Conservation (phyloP, 2,888 invertebrate genomes). For the Bellardia pandia region DNA sequence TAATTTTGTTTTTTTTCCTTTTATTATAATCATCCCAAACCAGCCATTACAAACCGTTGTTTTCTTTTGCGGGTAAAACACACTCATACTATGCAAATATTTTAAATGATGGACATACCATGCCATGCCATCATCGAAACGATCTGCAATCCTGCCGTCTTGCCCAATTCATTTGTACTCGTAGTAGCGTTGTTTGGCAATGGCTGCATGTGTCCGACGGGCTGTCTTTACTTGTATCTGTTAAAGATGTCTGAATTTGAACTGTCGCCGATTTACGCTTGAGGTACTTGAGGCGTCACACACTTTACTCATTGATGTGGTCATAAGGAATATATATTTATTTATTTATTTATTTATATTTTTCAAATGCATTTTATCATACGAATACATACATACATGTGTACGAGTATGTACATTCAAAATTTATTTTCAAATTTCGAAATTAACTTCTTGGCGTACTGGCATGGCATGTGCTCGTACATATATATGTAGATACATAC, state of each 20-base stretch:
- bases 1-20: neutral
- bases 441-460: constrained; percentile 64
- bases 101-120: constrained; percentile 53
- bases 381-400: too few species aligned
- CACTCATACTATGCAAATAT: constrained; percentile 6
- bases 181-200: constrained; percentile 5
- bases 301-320: constrained; percentile 70
- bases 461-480: neutral
- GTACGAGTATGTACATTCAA: too few species aligned
- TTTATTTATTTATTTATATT: neutral
- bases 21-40: constrained; percentile 26
- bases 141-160: constrained; percentile 7
- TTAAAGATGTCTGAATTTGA: constrained; percentile 63
- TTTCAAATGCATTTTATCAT: too few species aligned
- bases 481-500: neutral
- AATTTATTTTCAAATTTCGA: constrained; percentile 57
- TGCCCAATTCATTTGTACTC: neutral
- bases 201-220: constrained; percentile 3
- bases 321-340: constrained; percentile 55
- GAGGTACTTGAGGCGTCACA: constrained; percentile 71
- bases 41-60: constrained; percentile 50
- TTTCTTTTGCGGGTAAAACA: neutral
- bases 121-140: neutral
- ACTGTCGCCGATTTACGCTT: constrained; percentile 73
- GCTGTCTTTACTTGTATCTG: constrained; percentile 45